Evolutionary conservation across 2,888 invertebrate genomes (phyloP).

Genomic region (Orthosia cruda): DNA sequence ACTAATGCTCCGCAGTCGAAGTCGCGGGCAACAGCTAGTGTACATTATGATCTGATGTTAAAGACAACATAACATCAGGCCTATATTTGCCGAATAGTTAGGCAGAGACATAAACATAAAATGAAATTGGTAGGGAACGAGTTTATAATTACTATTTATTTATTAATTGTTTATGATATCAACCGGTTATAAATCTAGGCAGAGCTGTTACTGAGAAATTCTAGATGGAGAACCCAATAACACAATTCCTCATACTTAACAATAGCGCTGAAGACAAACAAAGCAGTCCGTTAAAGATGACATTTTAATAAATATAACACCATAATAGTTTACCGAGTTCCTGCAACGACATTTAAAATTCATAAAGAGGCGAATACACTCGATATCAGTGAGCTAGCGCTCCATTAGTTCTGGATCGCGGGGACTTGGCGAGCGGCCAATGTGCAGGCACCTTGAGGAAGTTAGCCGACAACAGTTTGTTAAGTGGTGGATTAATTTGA

Average conservation of each 20-base stretch:
- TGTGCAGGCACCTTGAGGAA: conserved; percentile 37
- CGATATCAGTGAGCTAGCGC: conserved; percentile 68
- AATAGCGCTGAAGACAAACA: neutral
- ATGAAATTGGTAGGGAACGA: too few species aligned
- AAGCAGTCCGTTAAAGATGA: neutral
- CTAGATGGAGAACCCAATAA: neutral
- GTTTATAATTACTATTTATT: too few species aligned
- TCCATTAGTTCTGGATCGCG: conserved; percentile 70
- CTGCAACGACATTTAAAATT: conserved; percentile 65
- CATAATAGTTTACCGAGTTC: conserved; percentile 1
- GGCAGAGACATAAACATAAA: too few species aligned
- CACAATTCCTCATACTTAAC: neutral
- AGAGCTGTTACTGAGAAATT: neutral
- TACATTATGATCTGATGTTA: too few species aligned
- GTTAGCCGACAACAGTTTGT: conserved; percentile 36
- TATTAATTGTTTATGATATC: too few species aligned
- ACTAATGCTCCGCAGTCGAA: too few species aligned
- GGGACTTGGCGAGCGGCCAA: conserved; percentile 65
- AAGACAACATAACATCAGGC: too few species aligned
- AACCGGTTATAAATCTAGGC: neutral
- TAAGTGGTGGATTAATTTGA: conserved; percentile 34
- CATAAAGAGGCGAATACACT: conserved; percentile 67
- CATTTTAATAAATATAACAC: neutral
- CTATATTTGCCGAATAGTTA: too few species aligned
- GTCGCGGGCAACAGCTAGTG: too few species aligned